These are phyloP conservation scores for Trigoniulus corallinus DNA, from an alignment of 1,140 invertebrate species.

Conservation along the genomic window DNA sequence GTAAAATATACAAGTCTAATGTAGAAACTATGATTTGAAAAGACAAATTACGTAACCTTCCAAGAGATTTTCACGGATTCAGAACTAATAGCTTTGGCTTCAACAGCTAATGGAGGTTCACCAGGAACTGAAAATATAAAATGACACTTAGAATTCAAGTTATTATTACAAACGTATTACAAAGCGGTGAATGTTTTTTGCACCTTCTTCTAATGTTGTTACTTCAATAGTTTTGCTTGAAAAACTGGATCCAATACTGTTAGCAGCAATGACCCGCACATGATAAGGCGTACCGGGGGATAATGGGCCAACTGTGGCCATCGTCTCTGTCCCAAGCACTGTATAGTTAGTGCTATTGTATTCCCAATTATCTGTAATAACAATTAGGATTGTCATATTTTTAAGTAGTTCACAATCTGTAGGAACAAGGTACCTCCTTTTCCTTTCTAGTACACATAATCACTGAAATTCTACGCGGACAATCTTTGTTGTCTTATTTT, in stretches of 20 bases:
- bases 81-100: slow-evolving; percentile 50
- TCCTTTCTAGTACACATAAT: too few relatives aligned
- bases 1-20: too few relatives aligned
- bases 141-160: too few relatives aligned
- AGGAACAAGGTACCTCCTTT: too few relatives aligned
- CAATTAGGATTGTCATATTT: too few relatives aligned
- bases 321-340: slow-evolving; percentile 65
- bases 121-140: slow-evolving; percentile 33
- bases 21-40: too few relatives aligned
- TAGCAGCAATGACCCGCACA: slow-evolving; percentile 27
- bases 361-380: slow-evolving; percentile 4
- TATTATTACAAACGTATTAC: too few relatives aligned
- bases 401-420: too few relatives aligned
- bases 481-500: too few relatives aligned
- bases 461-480: too few relatives aligned
- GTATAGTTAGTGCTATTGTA: slow-evolving; percentile 22
- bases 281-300: slow-evolving; percentile 83
- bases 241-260: slow-evolving; percentile 23
- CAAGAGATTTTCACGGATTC: slow-evolving; percentile 59
- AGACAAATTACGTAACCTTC: too few relatives aligned
- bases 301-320: slow-evolving; percentile 71
- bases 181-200: too few relatives aligned
- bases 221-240: slow-evolving; percentile 64
- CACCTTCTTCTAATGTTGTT: slow-evolving; percentile 83
- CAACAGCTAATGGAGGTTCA: slow-evolving; percentile 50